Evolutionary conservation across 2,113 vertebrate genomes (phyloP), one percentile per base, ranked within the genome.

Genomic region (Zosterops borbonicus): DNA sequence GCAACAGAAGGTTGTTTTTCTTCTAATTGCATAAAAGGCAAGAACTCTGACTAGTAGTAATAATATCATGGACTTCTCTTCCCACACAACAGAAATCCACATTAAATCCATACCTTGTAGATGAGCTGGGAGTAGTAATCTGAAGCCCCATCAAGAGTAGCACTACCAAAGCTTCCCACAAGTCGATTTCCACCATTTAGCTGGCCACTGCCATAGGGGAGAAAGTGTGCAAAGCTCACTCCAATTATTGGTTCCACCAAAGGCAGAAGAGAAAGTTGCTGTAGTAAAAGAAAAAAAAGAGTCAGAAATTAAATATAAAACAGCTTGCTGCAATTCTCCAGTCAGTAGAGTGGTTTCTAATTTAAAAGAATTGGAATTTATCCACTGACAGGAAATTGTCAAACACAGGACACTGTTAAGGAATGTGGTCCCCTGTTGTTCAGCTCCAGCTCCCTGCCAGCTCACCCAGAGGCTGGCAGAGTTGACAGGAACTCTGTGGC

Each of bases 51-150:
- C 8, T 14, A 9, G 7, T 1, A 73, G 24, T 12, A 69, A 37
- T 15, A 62, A 18, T 8, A 15, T 23, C 39, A 58, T 3, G n/a
- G 55, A 70, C 41, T 56, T 22, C 60, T 84, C 31, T 82, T 92
- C 29, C 79, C 50, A 58, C 62, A 88, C 27, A 71, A 9, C 31
- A 56, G 37, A 82, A 84, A 94, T 29, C 9, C 73, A 87, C 47
- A 71, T 47, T 79, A 73, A 95, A 89, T 62, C 95, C 28, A 19
- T 95, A 98, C 98, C 98, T 98, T 99, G 97, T 99, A 99, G 77
- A 99, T 99, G 83, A 99, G 98, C 92, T 99, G 99, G 35, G 99
- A 99, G 98, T 99, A 99, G 98, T 99, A 99, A 98, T 99, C 99
- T 11, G 98, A 98, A 75, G 98, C 98, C 59, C 99, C 99, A 27